These are phyloP conservation scores for Nephrotoma appendiculata DNA, from an alignment of 2,888 invertebrate species.

Conservation along the genomic window DNA sequence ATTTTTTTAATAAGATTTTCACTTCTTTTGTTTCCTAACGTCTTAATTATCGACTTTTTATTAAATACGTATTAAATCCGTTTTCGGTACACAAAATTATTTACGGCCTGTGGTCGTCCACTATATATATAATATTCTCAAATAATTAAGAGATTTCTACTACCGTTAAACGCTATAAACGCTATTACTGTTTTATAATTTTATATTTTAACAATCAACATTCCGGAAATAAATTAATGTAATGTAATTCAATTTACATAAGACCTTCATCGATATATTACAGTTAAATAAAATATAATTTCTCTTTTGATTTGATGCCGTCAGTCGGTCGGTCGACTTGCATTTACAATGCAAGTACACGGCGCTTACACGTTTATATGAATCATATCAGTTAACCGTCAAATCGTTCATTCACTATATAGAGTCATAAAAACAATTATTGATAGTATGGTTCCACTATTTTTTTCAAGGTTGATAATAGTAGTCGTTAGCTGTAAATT, in stretches of 20 bases:
- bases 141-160: background rate
- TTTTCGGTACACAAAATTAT: background rate
- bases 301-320: too few relatives aligned
- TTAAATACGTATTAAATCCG: background rate
- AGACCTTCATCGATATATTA: background rate
- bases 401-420: background rate
- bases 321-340: background rate
- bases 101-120: background rate
- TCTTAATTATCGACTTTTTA: background rate
- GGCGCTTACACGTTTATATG: background rate
- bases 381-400: background rate
- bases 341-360: background rate
- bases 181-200: background rate
- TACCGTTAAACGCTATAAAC: background rate
- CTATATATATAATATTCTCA: background rate
- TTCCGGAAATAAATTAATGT: background rate
- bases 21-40: background rate
- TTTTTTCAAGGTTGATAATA: background rate
- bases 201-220: background rate
- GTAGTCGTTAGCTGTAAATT: background rate
- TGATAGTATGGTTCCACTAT: background rate
- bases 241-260: background rate
- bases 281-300: too few relatives aligned
- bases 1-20: background rate
- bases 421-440: background rate